Evolutionary conservation across 1,140 invertebrate genomes (phyloP).

Genomic region (Ceratina australensis): DNA sequence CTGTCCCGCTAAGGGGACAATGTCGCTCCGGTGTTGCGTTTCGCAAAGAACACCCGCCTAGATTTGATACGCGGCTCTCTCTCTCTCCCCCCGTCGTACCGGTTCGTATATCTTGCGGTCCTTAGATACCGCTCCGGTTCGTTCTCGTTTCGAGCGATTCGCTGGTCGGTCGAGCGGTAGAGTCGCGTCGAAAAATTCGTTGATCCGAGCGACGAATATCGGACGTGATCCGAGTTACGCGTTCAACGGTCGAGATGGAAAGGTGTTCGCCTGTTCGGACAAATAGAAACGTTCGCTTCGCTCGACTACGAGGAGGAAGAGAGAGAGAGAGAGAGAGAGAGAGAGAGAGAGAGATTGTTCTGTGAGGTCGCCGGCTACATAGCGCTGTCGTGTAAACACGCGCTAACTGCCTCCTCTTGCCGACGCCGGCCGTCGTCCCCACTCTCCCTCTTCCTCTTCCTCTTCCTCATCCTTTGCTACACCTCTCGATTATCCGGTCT

Average conservation of each 20-base stretch:
- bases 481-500: conserved; percentile 4
- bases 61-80: not conserved
- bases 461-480: conserved; percentile 3
- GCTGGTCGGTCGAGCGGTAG: too few species aligned
- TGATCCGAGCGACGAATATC: not conserved
- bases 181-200: too few species aligned
- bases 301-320: conserved; percentile 50
- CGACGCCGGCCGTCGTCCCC: conserved; percentile 59
- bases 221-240: conserved; percentile 22
- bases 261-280: conserved; percentile 65
- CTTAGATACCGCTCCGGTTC: too few species aligned
- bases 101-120: not conserved
- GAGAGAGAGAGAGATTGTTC: conserved; percentile 39
- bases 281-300: conserved; percentile 77
- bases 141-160: too few species aligned
- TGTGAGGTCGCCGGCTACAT: conserved; percentile 75
- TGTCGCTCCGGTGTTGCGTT: conserved; percentile 7
- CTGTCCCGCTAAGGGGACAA: not conserved
- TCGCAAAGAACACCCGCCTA: not conserved
- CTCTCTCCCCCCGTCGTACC: too few species aligned
- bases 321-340: conserved; percentile 6
- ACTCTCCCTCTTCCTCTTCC: conserved; percentile 11
- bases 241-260: conserved; percentile 29
- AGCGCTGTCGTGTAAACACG: conserved; percentile 79
- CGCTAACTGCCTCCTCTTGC: conserved; percentile 76